These are phyloP conservation scores for Ectemnius continuus DNA, from an alignment of 2,888 invertebrate species.

Conservation along the genomic window DNA sequence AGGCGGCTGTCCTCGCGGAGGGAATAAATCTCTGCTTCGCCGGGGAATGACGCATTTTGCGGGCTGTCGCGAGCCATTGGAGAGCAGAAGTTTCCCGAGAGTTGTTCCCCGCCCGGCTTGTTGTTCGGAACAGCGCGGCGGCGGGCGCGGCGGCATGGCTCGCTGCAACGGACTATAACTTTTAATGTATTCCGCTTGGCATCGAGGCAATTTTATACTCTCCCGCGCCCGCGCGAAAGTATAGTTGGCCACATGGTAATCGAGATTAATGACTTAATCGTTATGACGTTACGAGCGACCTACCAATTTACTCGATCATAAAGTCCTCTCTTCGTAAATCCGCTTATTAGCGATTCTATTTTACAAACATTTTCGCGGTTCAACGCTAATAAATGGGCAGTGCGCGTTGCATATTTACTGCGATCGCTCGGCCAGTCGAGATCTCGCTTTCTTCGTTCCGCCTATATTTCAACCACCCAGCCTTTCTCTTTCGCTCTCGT, in stretches of 20 bases:
- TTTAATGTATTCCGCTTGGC: conserved; percentile 18
- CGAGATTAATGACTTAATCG: conserved; percentile 20
- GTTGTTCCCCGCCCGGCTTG: too few species aligned
- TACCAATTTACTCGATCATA: conserved; percentile 1
- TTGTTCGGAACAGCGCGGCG: neutral
- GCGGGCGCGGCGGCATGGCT: neutral
- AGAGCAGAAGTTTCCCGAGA: too few species aligned
- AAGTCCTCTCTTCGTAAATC: conserved; percentile 4
- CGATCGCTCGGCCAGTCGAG: too few species aligned
- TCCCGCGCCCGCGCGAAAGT: conserved; percentile 1
- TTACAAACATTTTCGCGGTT: conserved; percentile 3
- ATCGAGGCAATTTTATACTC: neutral
- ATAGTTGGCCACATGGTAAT: neutral
- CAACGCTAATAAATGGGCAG: neutral
- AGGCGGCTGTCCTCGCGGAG: neutral
- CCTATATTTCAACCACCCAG: too few species aligned
- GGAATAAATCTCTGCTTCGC: neutral
- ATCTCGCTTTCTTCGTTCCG: too few species aligned
- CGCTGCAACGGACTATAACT: conserved; percentile 1
- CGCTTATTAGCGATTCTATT: conserved; percentile 6
- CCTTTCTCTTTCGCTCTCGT: neutral
- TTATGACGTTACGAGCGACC: neutral
- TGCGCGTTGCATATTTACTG: too few species aligned
- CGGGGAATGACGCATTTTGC: conserved; percentile 5
- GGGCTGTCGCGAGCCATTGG: neutral